Evolutionary conservation across 2,113 vertebrate species (phyloP), one percentile per base, ranked within the genome.

Genomic region (Spea bombifrons): DNA sequence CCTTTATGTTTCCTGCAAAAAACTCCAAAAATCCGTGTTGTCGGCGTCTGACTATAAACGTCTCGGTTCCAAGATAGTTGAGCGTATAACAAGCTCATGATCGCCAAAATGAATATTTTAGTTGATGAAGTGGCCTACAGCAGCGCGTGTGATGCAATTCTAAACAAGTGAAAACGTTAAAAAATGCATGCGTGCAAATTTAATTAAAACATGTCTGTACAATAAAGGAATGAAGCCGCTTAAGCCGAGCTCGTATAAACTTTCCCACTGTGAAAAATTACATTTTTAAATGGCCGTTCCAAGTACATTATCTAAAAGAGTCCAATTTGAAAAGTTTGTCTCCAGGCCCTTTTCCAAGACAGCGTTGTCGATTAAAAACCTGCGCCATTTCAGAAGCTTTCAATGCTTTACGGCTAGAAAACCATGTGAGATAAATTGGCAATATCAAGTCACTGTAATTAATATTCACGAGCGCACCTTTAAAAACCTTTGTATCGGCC

Each of bases 211-310:
- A 49, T 46, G 55, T 48, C 48, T 44, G 17, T 53, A 47, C 72
- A 74, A 63, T 63, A 55, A 66, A 75, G 30, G 63, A 65, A 48
- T 5, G 6, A 17, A 45, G 16, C 30, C 8, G 47, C 10, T n/a
- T 15, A 66, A 66, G 63, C 13, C 10, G 17, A 8, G 16, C 48
- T n/a, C 47, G 8, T 46, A 75, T 65, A 75, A 75, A 75, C 73
- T 75, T 63, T 48, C 49, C 47, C 73, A 66, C 48, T 75, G 73
- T 75, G 63, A 66, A 66, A 53, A 66, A 75, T 75, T 53, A 66
- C 73, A 75, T 66, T 75, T 66, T 44, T 13, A 53, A 66, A 53
- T 17, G 13, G 73, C 48, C 16, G 12, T 65, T 65, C 61, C 15
- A n/a, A 73, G 61, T 52, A 50, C 47, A 65, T 75, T 65, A 75